Base-by-base conservation (phyloP, 2,888 invertebrate genomes). In the Drosophila meridiana region DNA sequence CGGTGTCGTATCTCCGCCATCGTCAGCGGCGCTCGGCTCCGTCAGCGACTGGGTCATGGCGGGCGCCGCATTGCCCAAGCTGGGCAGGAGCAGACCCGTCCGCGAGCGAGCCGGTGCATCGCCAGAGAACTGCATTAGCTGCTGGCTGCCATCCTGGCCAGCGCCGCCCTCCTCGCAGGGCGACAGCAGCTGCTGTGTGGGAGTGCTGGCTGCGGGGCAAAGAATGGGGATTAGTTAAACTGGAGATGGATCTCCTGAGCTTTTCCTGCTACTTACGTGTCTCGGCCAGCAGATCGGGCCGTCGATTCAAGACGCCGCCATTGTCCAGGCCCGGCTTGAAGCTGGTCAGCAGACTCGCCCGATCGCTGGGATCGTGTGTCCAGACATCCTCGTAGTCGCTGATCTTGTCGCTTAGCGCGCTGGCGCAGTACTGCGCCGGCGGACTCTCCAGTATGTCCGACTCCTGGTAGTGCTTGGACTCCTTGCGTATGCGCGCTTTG, bases 301-400 rank as follows among this genome's bases (percentile, higher is more conserved):
- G 93, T 3, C 82, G 77, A 38, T 80, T 80, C 6, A 92, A 86
- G 6, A 87, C 90, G 4, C 91, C 90, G 8, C 90, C 90, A 32
- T 43, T 53, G 14, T 89, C 90, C 40, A 79, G 68, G 0, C 90
- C 88, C 0, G 93, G 93, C 62, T 92, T 92, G 74, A 93, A 93
- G 74, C 92, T 93, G 34, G 92, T 92, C 32, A 93, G 53, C 75
- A 95, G 94, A 76, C 94, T 94, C 13, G 94, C 94, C 75, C 95
- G 94, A 71, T 94, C 94, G 93, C 84, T 93, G 85, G 80, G 94
- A 73, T 95, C 95, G 62, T 95, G 95, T 75, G 96, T 95, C 98
- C 98, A 98, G 83, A 98, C 96, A 92, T 98, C 98, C 94, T 98
- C 98, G 91, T 98, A 98, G 93, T 98, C 98, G 86, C 98, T 98